phyloP scores from a whole-genome alignment of 2,797 vertebrate genomes.

The Girardinus metallicus region DNA sequence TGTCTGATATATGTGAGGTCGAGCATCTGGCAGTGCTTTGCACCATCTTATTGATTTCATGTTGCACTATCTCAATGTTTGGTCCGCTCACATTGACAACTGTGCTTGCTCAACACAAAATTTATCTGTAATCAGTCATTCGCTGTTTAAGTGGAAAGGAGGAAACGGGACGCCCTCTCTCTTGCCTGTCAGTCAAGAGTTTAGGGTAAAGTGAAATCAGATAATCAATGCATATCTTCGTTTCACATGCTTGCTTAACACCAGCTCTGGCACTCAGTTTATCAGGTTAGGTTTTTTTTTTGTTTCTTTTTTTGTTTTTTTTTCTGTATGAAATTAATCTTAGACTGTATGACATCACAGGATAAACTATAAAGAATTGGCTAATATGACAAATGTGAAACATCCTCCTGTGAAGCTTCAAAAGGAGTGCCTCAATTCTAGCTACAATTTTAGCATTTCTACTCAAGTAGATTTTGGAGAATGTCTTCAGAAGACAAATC shows the following conservation, averaged over 20 bases:
- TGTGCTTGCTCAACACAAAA: constrained; percentile 17
- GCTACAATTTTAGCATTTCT: neutral
- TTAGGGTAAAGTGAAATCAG: constrained; percentile 62
- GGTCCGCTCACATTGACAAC: constrained; percentile 28
- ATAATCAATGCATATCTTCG: constrained; percentile 36
- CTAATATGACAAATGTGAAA: constrained; percentile 3
- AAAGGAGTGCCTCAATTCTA: neutral
- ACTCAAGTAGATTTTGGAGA: neutral
- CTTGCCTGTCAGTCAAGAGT: constrained; percentile 28
- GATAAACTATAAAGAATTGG: neutral
- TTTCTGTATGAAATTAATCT: neutral
- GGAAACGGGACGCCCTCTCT: constrained; percentile 37
- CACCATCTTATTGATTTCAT: neutral
- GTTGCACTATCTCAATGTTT: neutral
- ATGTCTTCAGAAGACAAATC: neutral
- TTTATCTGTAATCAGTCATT: constrained; percentile 50
- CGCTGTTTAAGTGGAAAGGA: constrained; percentile 38
- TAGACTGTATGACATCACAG: neutral
- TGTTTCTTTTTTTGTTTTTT: neutral
- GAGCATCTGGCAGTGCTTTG: constrained; percentile 6
- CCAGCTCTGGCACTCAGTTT: neutral
- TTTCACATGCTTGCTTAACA: neutral
- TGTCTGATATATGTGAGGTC: too few relatives aligned
- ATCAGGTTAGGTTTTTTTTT: neutral
- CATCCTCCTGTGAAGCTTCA: neutral